Percentiles rank a stretch among this genome's conserved stretches.
phyloP scores from a whole-genome alignment of 2,888 invertebrate species.

The Apamea monoglypha region DNA sequence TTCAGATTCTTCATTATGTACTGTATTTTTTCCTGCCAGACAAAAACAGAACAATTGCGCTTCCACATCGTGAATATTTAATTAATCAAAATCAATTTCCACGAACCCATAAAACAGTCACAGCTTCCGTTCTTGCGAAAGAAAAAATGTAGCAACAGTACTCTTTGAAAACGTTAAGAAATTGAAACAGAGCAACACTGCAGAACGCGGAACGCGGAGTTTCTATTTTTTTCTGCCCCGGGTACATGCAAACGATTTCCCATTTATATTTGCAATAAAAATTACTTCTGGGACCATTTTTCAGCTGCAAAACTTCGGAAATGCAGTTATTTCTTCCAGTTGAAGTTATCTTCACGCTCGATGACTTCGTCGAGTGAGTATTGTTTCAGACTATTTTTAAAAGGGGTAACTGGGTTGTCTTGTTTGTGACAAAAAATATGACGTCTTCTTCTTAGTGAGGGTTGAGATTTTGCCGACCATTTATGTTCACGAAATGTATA shows the following conservation, averaged over 20 bases:
- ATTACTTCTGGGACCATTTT: conserved; percentile 42
- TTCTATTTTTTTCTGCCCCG: conserved; percentile 30
- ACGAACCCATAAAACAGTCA: conserved; percentile 3
- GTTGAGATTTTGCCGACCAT: not conserved
- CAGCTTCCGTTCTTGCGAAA: conserved; percentile 20
- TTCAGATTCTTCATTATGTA: not conserved
- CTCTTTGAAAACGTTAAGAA: conserved; percentile 52
- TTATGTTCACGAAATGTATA: not conserved
- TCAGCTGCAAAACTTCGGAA: conserved; percentile 25
- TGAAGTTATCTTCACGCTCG: conserved; percentile 45
- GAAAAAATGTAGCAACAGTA: conserved; percentile 31
- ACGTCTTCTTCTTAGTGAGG: not conserved
- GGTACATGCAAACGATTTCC: conserved; percentile 41
- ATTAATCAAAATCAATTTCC: conserved; percentile 10
- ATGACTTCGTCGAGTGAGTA: conserved; percentile 18
- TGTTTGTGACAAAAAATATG: not conserved
- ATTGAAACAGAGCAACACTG: conserved; percentile 55
- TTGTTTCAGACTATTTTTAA: conserved; percentile 11
- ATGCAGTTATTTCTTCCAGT: conserved; percentile 39
- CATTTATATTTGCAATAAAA: conserved; percentile 55
- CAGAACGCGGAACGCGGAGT: conserved; percentile 18
- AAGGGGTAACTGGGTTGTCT: not conserved
- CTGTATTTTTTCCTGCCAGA: not conserved
- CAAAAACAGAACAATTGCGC: not conserved
- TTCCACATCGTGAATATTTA: not conserved